These are phyloP conservation scores for Acrossocheilus fasciatus DNA, from an alignment of 2,797 vertebrate species.

Conservation along the genomic window DNA sequence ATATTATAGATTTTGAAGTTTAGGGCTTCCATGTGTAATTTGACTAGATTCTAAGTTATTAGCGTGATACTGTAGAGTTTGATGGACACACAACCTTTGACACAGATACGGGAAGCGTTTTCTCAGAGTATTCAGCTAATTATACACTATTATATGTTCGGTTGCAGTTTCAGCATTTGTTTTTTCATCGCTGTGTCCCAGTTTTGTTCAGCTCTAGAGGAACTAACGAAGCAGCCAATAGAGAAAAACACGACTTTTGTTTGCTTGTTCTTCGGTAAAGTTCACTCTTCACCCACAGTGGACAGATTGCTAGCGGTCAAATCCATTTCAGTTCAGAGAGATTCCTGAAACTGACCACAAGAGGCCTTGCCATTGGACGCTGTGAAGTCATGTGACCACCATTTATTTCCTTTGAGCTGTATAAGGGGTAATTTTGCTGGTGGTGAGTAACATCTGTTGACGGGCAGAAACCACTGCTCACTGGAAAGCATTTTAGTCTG, in stretches of 20 bases:
- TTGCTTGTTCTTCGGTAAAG: background rate
- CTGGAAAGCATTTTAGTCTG: background rate
- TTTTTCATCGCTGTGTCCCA: background rate
- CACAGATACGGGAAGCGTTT: background rate
- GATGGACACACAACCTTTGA: too few relatives aligned
- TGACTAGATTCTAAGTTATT: background rate
- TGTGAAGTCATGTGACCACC: background rate
- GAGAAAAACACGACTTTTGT: background rate
- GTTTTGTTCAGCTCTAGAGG: constrained; percentile 2
- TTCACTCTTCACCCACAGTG: background rate
- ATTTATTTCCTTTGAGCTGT: constrained; percentile 13
- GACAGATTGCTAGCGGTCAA: background rate
- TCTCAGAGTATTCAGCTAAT: background rate
- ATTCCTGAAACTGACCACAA: background rate
- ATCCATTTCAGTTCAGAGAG: background rate
- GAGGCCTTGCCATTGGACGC: background rate
- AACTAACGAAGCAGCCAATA: background rate
- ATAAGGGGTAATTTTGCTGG: constrained; percentile 11
- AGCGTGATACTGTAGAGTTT: background rate
- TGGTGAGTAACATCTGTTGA: constrained; percentile 4
- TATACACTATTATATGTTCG: background rate
- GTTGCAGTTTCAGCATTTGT: background rate
- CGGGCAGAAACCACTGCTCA: background rate
- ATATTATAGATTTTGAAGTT: too few relatives aligned
- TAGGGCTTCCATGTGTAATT: background rate